Base-by-base conservation (phyloP, 2,888 invertebrate genomes). In the Lithophane ornitopus region DNA sequence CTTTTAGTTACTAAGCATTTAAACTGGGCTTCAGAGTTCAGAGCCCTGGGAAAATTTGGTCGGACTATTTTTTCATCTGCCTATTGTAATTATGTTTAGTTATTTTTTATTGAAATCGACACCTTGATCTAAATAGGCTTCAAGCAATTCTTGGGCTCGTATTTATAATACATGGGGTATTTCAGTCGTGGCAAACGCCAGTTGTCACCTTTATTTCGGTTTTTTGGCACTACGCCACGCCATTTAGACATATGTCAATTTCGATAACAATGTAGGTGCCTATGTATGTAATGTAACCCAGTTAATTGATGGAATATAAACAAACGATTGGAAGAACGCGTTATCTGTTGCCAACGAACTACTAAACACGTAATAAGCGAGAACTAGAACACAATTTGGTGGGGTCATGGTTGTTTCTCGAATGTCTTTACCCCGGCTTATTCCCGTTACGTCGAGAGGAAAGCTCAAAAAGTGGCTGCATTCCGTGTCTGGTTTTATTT, bases 401-500 rank as follows among this genome's bases (percentile, higher is more conserved):
- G 66, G 82, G 87, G 87, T 87, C 89, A 88, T 85, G 85, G 84
- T 82, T 85, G 68, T 78, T 80, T 65, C 78, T 81, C 74, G 78
- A 78, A 80, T 82, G 76, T 76, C 80, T 85, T 74, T 72, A 81
- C 78, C 83, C 82, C 75, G 72, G 82, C 66, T 76, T 70, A 76
- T 80, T 91, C 89, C 91, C 91, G 90, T 91, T 92, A 91, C 83
- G 73, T 88, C 80, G 84, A 78, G 84, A 89, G 89, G 90, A 89
- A 86, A 86, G 87, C 87, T 88, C 88, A 87, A 90, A 91, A 92
- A 92, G 91, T 87, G 91, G 90, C 93, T 93, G 91, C 93, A 93
- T 94, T 92, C 94, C 91, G 86, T 80, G 83, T 89, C 88, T 92
- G 82, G 90, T 93, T 94, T 94, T 94, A 93, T 94, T 94, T 93